These are phyloP conservation scores for Falco cherrug DNA, from an alignment of 2,797 vertebrate species.

Conservation along the genomic window DNA sequence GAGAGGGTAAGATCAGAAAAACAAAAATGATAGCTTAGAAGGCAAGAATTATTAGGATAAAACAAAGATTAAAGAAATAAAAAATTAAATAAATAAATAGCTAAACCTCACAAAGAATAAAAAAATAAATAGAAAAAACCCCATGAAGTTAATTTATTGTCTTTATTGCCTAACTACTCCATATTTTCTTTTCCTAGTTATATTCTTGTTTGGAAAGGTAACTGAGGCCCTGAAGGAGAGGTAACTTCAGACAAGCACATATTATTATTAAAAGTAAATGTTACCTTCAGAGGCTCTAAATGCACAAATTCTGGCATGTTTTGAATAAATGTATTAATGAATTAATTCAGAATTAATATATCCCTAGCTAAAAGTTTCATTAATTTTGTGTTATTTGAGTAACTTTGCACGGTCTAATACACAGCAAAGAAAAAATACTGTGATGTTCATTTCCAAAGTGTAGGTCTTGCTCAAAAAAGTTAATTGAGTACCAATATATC, in stretches of 20 bases:
- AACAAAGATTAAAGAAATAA: not conserved
- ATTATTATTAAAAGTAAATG: not conserved
- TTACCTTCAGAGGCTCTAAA: not conserved
- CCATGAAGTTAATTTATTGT: not conserved
- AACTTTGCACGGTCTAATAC: not conserved
- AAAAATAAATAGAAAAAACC: not conserved
- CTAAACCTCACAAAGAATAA: not conserved
- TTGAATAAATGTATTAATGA: not conserved
- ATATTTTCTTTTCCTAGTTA: not conserved
- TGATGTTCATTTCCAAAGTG: not conserved
- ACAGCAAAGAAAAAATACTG: not conserved
- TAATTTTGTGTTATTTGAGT: not conserved
- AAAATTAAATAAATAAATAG: too few species aligned
- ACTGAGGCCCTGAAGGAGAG: not conserved
- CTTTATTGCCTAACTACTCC: not conserved
- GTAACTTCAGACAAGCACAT: not conserved
- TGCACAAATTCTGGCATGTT: not conserved
- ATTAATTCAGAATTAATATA: not conserved
- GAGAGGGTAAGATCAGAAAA: not conserved
- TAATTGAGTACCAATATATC: not conserved
- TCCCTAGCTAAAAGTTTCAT: not conserved
- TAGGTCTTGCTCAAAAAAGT: not conserved
- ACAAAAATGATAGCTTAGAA: not conserved
- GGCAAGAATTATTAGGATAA: not conserved
- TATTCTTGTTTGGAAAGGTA: not conserved